Evolutionary conservation across 1,140 invertebrate species (phyloP), one percentile per base, ranked within the genome.

Genomic region (Drosophila triauraria): DNA sequence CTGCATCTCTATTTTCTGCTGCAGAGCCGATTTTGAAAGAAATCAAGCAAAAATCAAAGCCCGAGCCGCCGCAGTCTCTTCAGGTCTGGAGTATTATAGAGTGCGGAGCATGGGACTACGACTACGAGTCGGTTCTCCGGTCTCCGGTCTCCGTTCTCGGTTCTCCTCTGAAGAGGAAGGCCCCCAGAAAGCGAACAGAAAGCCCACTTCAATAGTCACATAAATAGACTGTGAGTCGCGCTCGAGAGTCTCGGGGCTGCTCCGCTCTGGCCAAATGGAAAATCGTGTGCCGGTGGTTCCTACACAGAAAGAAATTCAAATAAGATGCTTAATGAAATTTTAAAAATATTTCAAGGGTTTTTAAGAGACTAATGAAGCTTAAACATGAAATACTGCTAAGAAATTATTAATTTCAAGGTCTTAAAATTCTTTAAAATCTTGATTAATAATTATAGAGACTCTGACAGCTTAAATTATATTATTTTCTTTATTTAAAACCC

Each of bases 41-140:
- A 91, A 91, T 91, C 86, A 91, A 90, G 86, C 86, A 91, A 91
- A 91, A 91, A 91, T 91, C 86, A 91, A 91, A 91, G 86, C 82
- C 71, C 58, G 58, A 85, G 86, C 83, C 81, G 85, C 69, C 77
- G 64, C 75, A 61, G 80, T 32, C 51, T 74, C 70, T 74, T 74
- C 68, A 74, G 71, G 48, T 42, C 48, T 74, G 47, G 54, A 68
- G 75, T 72, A 44, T 72, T 47, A 58, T 71, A 43, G 48, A 63
- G 78, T 71, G 68, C 27, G 46, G 44, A 68, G 65, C 62, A 67
- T 69, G 65, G 65, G 40, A 48, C 58, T 63, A 35, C 43, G 60
- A 48, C 68, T 69, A 17, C 30, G 13, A 25, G 20, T 59, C 44
- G 10, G 10, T 38, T 38, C 51, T 54, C 46, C 23, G 32, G n/a